phyloP scores from a whole-genome alignment of 2,888 invertebrate species.

The Pachliopta kotzebuea region DNA sequence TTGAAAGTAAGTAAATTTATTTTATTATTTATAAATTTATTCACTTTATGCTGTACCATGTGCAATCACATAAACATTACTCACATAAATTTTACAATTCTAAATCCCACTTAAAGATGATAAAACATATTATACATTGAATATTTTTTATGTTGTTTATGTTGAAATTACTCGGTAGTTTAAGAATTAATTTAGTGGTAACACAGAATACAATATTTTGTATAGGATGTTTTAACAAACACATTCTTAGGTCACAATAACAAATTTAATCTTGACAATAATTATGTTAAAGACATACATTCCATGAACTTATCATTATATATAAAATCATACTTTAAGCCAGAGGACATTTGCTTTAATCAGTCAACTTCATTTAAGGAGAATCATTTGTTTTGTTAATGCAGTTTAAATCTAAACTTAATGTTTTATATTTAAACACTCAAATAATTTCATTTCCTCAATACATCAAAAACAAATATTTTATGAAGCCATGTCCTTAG shows the following conservation, averaged over 20 bases:
- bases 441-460: neutral
- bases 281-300: neutral
- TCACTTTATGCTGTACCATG: neutral
- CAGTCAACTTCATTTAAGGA: neutral
- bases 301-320: neutral
- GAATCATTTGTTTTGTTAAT: neutral
- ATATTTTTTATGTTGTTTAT: too few relatives aligned
- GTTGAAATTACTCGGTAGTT: too few relatives aligned
- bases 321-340: neutral
- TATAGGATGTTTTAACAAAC: neutral
- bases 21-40: neutral
- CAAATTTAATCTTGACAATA: neutral
- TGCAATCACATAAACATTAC: neutral
- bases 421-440: neutral
- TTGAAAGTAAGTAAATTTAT: constrained; percentile 38
- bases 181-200: too few relatives aligned
- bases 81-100: too few relatives aligned
- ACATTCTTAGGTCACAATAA: neutral
- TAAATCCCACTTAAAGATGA: too few relatives aligned
- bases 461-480: neutral
- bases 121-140: too few relatives aligned
- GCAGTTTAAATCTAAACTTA: neutral
- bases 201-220: too few relatives aligned
- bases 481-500: too few relatives aligned
- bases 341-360: neutral